These are phyloP conservation scores for Diachrysia chrysitis DNA, from an alignment of 2,888 invertebrate genomes.

Conservation along the genomic window DNA sequence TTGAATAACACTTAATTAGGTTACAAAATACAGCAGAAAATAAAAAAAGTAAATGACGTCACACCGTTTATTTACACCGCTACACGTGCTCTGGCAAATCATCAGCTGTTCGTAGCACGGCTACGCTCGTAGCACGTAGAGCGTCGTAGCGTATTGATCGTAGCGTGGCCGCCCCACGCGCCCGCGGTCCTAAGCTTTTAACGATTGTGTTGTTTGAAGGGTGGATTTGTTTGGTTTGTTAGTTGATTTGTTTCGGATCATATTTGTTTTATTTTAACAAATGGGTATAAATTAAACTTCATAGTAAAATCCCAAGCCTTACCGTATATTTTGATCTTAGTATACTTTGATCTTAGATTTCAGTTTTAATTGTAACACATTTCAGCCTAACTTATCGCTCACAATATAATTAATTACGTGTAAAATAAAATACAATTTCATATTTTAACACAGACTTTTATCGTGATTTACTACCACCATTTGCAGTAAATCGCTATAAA, in stretches of 20 bases:
- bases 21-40: too few relatives aligned
- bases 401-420: background rate
- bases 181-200: conserved; percentile 51
- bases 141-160: conserved; percentile 63
- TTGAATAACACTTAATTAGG: too few relatives aligned
- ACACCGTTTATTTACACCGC: conserved; percentile 20
- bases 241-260: background rate
- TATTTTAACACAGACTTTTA: background rate
- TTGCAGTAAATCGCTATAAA: conserved; percentile 30
- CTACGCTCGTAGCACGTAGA: conserved; percentile 63
- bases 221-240: conserved; percentile 2
- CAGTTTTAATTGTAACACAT: background rate
- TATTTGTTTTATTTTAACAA: background rate
- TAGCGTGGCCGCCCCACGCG: conserved; percentile 50
- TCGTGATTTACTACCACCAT: conserved; percentile 20
- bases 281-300: background rate
- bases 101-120: conserved; percentile 56
- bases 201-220: conserved; percentile 38
- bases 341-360: background rate
- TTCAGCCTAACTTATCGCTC: background rate
- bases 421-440: background rate
- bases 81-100: conserved; percentile 34
- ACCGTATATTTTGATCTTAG: too few relatives aligned
- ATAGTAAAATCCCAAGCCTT: background rate
- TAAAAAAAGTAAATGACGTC: background rate